Evolutionary conservation across 2,888 invertebrate species (phyloP), one percentile per base, ranked within the genome.

Genomic region (Venusia cambrica): DNA sequence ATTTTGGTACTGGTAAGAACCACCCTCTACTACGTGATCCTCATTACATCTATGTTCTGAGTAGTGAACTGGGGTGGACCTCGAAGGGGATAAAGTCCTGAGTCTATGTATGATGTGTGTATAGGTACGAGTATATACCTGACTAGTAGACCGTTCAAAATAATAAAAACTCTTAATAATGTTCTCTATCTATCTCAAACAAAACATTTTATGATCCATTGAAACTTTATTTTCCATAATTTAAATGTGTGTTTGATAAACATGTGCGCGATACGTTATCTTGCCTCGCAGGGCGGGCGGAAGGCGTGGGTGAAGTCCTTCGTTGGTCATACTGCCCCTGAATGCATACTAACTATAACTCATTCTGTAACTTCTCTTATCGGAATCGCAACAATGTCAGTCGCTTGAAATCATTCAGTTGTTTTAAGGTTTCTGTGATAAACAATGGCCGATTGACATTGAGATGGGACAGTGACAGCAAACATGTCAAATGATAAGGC

Each of bases 291-390:
- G 56, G 49, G 57, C 49, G 54, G 56, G 48, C 47, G 42, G 83
- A 83, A 56, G 69, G 62, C 67, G 85, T 81, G 72, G 83, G 84
- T 62, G 72, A 53, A 73, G 83, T 76, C 81, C 81, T 80, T 83
- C 80, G 66, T 69, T 66, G 60, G n/a, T n/a, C n/a, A n/a, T 61
- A 65, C 63, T 73, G 73, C 70, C 72, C 72, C 70, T 70, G 68
- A 61, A n/a, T n/a, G 63, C 22, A 16, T 31, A 35, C 31, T 18
- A 24, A 37, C 34, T 26, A 20, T 28, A 6, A 17, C 7, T 4
- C 5, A 35, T 27, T 30, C 35, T 31, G 19, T 22, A 7, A n/a
- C 4, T 10, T 15, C 21, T 9, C 9, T 19, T 35, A 40, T 36
- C 40, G 31, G 14, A 17, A 36, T 66, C 71, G 75, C 58, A 65